These are phyloP conservation scores for Epinephelus awoara DNA, from an alignment of 2,797 vertebrate species.

Conservation along the genomic window DNA sequence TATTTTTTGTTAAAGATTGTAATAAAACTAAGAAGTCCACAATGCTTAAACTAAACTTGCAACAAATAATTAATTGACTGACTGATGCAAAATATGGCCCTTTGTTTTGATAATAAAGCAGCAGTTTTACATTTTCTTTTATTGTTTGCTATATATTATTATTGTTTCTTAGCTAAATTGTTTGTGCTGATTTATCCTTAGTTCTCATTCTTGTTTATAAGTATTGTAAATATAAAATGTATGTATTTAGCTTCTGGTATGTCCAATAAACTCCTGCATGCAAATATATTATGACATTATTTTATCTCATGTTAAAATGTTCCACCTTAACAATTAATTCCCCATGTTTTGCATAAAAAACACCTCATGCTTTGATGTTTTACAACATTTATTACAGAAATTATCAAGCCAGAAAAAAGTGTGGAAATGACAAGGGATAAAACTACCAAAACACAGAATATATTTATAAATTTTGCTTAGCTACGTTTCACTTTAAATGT, in stretches of 20 bases:
- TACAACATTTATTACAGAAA: background rate
- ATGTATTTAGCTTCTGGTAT: background rate
- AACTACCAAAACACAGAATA: background rate
- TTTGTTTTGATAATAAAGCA: background rate
- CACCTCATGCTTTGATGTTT: background rate
- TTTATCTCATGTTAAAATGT: background rate
- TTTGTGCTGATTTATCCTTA: too few species aligned
- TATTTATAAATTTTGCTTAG: constrained; percentile 10
- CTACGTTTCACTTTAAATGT: constrained; percentile 40
- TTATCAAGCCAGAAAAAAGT: constrained; percentile 5
- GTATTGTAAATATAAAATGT: too few species aligned
- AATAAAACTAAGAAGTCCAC: too few species aligned
- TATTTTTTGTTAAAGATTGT: too few species aligned
- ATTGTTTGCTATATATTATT: too few species aligned
- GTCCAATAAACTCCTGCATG: background rate
- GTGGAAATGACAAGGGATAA: background rate
- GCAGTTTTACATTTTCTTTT: background rate
- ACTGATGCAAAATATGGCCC: background rate
- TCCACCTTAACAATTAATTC: background rate
- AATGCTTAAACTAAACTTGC: too few species aligned
- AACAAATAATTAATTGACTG: background rate
- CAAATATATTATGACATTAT: background rate
- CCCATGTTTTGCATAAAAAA: background rate
- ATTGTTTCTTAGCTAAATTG: too few species aligned
- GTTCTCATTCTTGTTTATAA: too few species aligned